Evolutionary conservation across 2,113 vertebrate genomes (phyloP), one percentile per base, ranked within the genome.

Genomic region (Numenius arquata): DNA sequence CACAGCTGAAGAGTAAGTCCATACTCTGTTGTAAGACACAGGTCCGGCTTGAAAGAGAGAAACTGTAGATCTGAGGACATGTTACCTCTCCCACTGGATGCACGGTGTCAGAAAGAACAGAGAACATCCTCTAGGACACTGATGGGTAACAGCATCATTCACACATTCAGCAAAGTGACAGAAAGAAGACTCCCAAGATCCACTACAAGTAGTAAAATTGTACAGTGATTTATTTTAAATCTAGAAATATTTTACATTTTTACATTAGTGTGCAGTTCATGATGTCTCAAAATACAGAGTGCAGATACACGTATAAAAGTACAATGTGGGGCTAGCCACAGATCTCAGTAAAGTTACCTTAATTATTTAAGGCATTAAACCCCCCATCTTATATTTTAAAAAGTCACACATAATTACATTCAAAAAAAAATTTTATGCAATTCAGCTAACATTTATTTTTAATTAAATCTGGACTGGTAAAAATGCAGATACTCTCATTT

Each of bases 261-360:
- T 98, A 98, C 94, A 98, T 97, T 97, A 94, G 93, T 97, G 97
- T 98, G 97, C 94, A 98, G 97, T 98, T 97, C 73, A 94, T 96
- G 96, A 96, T 95, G 96, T 97, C 97, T 97, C 96, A 96, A 96
- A 96, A 96, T 97, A 97, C 63, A 97, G 95, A 97, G 95, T 98
- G 97, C 96, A 98, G 97, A 85, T 97, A 97, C 14, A 97, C 30
- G 74, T 97, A 95, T 83, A 95, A 97, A 93, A 96, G 56, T 97
- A 97, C 53, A 97, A 76, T 71, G 61, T 82, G 85, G 53, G 84
- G 92, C 95, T 94, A 97, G 96, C 81, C 93, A 97, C 63, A 97
- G 85, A 67, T 97, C 85, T 96, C 85, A 93, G 61, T 88, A 84
- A 95, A 85, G 56, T 96, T 90, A 98, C 97, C 95, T 98, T 97